These are phyloP conservation scores for Jaculus jaculus DNA, from an alignment of 2,113 vertebrate species.

Conservation along the genomic window DNA sequence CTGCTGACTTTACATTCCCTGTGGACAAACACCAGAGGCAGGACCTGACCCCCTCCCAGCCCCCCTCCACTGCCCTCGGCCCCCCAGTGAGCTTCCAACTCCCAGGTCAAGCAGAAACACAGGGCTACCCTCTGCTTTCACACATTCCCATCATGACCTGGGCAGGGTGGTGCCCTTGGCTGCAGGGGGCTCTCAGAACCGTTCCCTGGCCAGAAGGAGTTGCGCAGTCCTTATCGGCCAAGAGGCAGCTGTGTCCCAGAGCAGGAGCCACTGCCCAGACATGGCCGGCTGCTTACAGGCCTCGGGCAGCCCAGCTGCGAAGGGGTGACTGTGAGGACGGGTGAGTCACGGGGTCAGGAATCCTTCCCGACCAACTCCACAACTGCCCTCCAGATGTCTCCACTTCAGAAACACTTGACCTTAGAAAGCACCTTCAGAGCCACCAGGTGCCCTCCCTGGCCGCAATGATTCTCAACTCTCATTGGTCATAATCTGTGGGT, in stretches of 20 bases:
- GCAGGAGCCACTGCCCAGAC: background rate
- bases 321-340: background rate
- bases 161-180: rapidly evolving
- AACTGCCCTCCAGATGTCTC: conserved; percentile 52
- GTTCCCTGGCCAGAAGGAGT: background rate
- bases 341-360: conserved; percentile 1
- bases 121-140: rapidly evolving
- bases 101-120: background rate
- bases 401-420: background rate
- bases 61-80: background rate
- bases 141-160: background rate
- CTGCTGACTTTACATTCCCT: background rate
- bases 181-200: background rate
- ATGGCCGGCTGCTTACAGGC: background rate
- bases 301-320: background rate
- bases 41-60: background rate
- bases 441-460: background rate
- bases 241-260: background rate
- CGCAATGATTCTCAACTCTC: background rate
- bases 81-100: background rate
- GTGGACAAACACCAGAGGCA: background rate
- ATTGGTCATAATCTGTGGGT: rapidly evolving
- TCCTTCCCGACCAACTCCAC: background rate
- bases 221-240: background rate
- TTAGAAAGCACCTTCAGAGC: background rate